Evolutionary conservation across 1,140 invertebrate genomes (phyloP).

Genomic region (Brachionus paranguensis): DNA sequence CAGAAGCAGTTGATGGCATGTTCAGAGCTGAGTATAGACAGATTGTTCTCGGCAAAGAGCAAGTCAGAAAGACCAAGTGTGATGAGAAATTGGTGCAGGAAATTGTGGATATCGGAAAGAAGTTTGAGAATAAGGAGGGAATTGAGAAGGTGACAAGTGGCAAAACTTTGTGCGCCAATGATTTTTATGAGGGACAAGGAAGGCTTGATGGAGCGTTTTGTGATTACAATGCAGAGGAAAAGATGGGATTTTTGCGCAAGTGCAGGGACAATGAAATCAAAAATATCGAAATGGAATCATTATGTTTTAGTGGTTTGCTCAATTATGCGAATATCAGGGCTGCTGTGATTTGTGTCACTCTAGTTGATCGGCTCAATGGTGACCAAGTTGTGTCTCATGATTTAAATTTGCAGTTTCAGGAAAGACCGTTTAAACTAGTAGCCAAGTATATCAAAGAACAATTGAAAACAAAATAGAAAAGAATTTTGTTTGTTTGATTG

Average conservation of each 20-base stretch:
- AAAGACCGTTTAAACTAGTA: conserved; percentile 78
- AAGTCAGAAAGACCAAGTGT: conserved; percentile 72
- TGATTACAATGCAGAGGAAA: conserved; percentile 79
- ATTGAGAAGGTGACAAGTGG: conserved; percentile 78
- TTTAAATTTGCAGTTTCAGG: conserved; percentile 83
- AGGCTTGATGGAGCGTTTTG: conserved; percentile 93
- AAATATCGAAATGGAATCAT: conserved; percentile 97
- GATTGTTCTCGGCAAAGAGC: conserved; percentile 78
- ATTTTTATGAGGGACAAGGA: conserved; percentile 94
- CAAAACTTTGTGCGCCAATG: conserved; percentile 88
- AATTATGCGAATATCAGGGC: conserved; percentile 79
- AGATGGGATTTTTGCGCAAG: conserved; percentile 75
- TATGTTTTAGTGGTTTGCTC: conserved; percentile 83
- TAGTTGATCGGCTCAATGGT: conserved; percentile 82
- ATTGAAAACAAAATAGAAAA: conserved; percentile 51
- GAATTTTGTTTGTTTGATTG: no score
- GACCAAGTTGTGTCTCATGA: conserved; percentile 85
- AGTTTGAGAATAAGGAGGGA: conserved; percentile 53
- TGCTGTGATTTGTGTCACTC: conserved; percentile 84
- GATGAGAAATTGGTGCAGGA: conserved; percentile 73
- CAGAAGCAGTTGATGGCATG: conserved; percentile 74
- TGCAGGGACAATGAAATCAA: conserved; percentile 74
- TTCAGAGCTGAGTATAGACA: conserved; percentile 66
- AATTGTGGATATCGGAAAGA: conserved; percentile 64
- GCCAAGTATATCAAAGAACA: conserved; percentile 78